These are phyloP conservation scores for Dryobates pubescens DNA, from an alignment of 2,797 vertebrate genomes.

Conservation along the genomic window DNA sequence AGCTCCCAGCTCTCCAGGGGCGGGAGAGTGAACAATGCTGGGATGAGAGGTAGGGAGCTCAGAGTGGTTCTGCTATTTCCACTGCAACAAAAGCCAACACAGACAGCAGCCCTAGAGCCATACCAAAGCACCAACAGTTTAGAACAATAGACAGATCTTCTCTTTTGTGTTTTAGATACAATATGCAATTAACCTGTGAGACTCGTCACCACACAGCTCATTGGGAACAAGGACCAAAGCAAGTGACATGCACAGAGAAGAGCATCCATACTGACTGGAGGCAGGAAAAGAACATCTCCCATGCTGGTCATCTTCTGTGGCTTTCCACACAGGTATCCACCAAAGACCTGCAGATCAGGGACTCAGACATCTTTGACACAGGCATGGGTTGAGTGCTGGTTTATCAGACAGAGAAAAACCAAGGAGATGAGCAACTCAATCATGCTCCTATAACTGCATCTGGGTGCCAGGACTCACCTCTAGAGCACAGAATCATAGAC, in stretches of 20 bases:
- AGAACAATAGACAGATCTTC: neutral
- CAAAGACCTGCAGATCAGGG: neutral
- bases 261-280: neutral
- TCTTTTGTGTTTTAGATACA: neutral
- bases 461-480: neutral
- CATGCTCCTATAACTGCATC: neutral
- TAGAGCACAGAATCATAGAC: neutral
- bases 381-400: neutral
- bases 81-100: neutral
- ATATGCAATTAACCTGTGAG: neutral
- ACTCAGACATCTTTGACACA: fast-evolving
- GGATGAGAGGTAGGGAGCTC: neutral
- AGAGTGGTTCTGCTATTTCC: neutral
- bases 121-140: neutral
- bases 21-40: neutral
- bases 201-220: neutral
- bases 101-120: neutral
- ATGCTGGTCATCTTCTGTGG: neutral
- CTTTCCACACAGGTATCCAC: neutral
- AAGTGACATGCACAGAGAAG: fast-evolving
- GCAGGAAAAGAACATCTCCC: fast-evolving
- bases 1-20: fast-evolving
- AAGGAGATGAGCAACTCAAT: neutral
- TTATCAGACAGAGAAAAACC: neutral
- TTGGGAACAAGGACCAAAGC: neutral